Base-by-base conservation (phyloP, 2,797 vertebrate species). In the Xenopus petersii region DNA sequence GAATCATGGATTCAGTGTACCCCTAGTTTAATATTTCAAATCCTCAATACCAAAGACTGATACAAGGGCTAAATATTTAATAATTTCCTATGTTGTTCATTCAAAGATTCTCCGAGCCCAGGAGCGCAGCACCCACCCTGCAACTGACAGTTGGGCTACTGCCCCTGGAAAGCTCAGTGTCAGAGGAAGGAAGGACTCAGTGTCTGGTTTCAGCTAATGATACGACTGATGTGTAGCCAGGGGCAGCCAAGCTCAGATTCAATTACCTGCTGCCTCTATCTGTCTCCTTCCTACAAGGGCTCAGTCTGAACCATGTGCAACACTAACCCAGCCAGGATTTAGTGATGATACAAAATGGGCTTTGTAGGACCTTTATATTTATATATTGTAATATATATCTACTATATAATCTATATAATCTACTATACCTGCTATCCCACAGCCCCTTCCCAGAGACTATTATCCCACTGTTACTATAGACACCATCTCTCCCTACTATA, bases 251-350 rank as follows among this genome's bases (percentile, higher is more conserved):
- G 74, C 51, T 48, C 64, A 51, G 13, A n/a, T 21, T 16, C 51
- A 69, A 76, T 76, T 66, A 42, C 65, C 59, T 76, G 60, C 66
- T 68, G 54, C 65, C 51, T 21, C 13, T n/a, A 62, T 65, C 49
- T 75, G 60, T 48, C 75, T 70, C 61, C 17, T 17, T 65, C 33
- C 64, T 30, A 10, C 10, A 46, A 1, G 12, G 5, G 36, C 36
- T 42, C 36, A 42, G 36, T 42, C 36, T 42, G 5, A 42, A 6
- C 1, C n/a, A 13, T 7, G 7, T 24, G 33, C 33, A 21, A 5
- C 67, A 60, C 56, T 60, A 65, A 21, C 16, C 6, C 54, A 12
- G 60, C 36, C 61, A 9, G 42, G 3, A 42, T 9, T 42, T 42
- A 42, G 36, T 42, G 5, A 42, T 42, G 36, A 6, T 42, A 42